Base-by-base conservation (phyloP, 2,113 vertebrate species). In the Etheostoma spectabile region DNA sequence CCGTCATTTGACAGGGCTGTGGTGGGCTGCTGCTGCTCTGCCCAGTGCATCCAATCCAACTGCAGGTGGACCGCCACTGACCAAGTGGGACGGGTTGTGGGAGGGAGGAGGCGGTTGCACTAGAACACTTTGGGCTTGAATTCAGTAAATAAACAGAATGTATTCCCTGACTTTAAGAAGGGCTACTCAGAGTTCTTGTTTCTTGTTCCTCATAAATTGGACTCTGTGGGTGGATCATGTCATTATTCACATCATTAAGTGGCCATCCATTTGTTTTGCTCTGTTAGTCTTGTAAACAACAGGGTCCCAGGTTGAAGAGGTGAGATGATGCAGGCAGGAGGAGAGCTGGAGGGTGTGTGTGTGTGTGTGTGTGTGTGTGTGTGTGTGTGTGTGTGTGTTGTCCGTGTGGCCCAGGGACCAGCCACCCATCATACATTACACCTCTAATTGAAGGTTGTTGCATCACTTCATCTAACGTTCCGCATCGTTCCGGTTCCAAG, bases 301-400 rank as follows among this genome's bases (percentile, higher is more conserved):
- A 16, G 27, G 59, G 75, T 30, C 77, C 76, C 77, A n/a, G 18
- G 77, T 65, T 38, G 59, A 77, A 64, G 22, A 86, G 76, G 76
- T 83, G 59, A 56, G 69, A 85, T 8, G 19, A 78, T 70, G 68
- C 51, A 10, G 60, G 48, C 13, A 22, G 2, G 3, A 56, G 18
- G 27, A 64, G 5, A n/a, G 21, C n/a, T 74, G 53, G 24, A 22
- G 22, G 24, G 33, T 21, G 30, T 52, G 78, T 51, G 42, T 53
- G 22, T 64, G 60, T 38, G 52, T 56, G 74, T 77, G 51, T 65
- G 46, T 71, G 69, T 49, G 57, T 27, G 61, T n/a, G n/a, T n/a
- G n/a, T n/a, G n/a, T n/a, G n/a, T n/a, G n/a, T n/a, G n/a, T n/a
- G n/a, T n/a, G n/a, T n/a, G n/a, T n/a, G n/a, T n/a, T n/a, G n/a